phyloP scores from a whole-genome alignment of 2,888 invertebrate genomes.

The Julus scanicus region DNA sequence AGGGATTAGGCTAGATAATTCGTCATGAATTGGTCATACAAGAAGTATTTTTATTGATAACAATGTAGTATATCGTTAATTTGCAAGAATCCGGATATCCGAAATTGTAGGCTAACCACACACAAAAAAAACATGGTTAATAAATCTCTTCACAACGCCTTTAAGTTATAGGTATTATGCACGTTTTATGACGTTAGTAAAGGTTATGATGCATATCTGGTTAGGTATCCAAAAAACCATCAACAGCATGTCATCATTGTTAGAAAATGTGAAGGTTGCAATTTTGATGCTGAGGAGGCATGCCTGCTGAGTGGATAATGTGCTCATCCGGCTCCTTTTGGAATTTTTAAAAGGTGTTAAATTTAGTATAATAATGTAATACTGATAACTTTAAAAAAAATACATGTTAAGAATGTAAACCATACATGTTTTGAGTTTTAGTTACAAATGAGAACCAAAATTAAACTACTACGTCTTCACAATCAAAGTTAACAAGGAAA shows the following conservation, averaged over 20 bases:
- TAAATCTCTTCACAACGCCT: neutral
- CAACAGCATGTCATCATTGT: neutral
- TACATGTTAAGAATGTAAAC: neutral
- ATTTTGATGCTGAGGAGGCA: neutral
- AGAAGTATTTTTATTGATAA: neutral
- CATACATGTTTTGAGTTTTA: neutral
- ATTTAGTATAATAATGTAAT: neutral
- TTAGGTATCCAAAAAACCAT: neutral
- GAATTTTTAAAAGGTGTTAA: neutral
- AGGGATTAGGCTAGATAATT: neutral
- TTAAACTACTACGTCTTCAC: too few species aligned
- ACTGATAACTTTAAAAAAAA: too few species aligned
- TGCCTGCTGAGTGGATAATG: conserved; percentile 25
- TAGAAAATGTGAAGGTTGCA: neutral
- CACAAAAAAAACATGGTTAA: neutral
- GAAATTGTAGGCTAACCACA: conserved; percentile 14
- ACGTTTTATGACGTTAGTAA: neutral
- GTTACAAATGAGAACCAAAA: too few species aligned
- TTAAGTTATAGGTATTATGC: neutral
- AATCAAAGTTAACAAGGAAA: neutral
- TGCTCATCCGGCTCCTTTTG: neutral
- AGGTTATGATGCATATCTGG: neutral
- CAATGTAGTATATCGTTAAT: neutral
- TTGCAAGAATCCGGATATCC: neutral
- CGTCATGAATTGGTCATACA: neutral